These are phyloP conservation scores for Notodonta dromedarius DNA, from an alignment of 2,888 invertebrate genomes.

Conservation along the genomic window DNA sequence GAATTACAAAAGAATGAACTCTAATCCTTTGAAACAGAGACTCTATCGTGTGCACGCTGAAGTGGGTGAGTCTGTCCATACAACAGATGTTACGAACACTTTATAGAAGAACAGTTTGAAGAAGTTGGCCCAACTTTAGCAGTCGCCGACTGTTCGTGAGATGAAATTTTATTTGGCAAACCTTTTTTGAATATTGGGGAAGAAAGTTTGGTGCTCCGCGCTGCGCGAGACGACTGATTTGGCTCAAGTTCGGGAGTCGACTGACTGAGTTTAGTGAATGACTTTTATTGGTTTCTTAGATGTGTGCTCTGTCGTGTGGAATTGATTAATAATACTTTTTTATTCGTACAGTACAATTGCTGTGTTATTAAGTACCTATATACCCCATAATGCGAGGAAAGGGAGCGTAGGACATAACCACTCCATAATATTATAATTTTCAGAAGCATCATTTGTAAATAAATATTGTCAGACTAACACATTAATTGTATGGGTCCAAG, in stretches of 20 bases:
- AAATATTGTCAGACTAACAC: no score
- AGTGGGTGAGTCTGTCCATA: conserved; percentile 62
- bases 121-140: conserved; percentile 63
- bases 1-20: conserved; percentile 25
- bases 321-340: conserved; percentile 20
- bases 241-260: conserved; percentile 36
- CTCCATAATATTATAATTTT: no score
- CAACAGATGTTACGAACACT: conserved; percentile 77
- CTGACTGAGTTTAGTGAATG: conserved; percentile 41
- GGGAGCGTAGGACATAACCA: no score
- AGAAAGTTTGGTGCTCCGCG: conserved; percentile 46
- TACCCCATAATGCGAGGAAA: no score
- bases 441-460: no score
- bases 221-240: conserved; percentile 34
- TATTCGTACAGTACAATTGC: neutral
- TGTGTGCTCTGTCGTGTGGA: conserved; percentile 29
- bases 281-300: conserved; percentile 43
- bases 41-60: conserved; percentile 18
- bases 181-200: conserved; percentile 68
- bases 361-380: no score
- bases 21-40: conserved; percentile 29
- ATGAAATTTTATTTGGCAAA: conserved; percentile 75
- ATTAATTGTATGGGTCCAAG: no score
- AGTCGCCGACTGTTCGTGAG: conserved; percentile 62
- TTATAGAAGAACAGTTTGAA: conserved; percentile 59